Base-by-base conservation (phyloP, 2,888 invertebrate species). In the Slavum lentiscoides region DNA sequence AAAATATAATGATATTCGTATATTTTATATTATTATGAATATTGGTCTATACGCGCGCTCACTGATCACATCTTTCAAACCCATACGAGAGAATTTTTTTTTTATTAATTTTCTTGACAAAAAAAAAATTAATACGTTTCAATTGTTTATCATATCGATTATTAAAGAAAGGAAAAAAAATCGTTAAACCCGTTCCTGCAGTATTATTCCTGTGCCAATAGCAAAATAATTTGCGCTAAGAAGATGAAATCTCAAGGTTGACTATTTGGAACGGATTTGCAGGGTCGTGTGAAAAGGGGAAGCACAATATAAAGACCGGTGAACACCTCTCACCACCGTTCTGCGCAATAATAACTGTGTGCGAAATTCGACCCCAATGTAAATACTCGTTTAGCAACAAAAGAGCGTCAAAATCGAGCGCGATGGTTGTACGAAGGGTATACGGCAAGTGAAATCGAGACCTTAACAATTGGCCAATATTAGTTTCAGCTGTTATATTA, bases 351-450 rank as follows among this genome's bases (percentile, higher is more conserved):
- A 72, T 59, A 72, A 59, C 43, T 59, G 72, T 23, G 72, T 21
- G 39, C 17, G 72, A 72, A 72, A 72, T 59, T 72, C 23, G 58
- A 72, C 58, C 72, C 17, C 59, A 39, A 39, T 59, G 59, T 72
- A 72, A 72, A 72, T 43, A 72, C 59, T 72, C 43, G 23, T 72
- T 72, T 59, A 72, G 59, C 39, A 39, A 21, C 43, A 23, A 59
- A 58, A 70, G 37, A 17, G 58, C n/a, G 70, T 70, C 21, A 5
- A 59, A 72, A 43, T 59, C 21, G 17, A 39, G 21, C 1, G n/a
- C 37, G 17, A 58, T 19, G 72, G 72, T 43, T 59, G 2, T 49
- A 2, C 17, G 17, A 23, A 43, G 58, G 58, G 58, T 39, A n/a
- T 5, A 53, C 23, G 15, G 2, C 6, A 55, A n/a, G 37, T 39